A percentile compares a stretch with the other conserved stretches of the same genome.
These are phyloP conservation scores for Drosophila meridiana DNA, from an alignment of 2,888 invertebrate genomes.

Conservation along the genomic window DNA sequence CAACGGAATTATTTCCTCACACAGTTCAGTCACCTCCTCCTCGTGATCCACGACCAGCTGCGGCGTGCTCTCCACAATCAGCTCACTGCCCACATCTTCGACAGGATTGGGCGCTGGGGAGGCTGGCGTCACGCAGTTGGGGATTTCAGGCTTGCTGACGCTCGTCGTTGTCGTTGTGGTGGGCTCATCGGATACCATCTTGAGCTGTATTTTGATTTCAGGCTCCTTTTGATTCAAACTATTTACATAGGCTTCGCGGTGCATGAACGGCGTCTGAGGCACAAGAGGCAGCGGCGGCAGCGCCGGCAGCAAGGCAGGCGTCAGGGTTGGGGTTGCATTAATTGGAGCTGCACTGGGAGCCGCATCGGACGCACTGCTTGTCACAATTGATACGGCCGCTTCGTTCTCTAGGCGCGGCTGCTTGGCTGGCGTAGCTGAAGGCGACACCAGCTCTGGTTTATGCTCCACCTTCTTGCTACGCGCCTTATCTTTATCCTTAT, in stretches of 20 bases:
- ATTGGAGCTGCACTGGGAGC: slow-evolving; percentile 10
- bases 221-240: slow-evolving; percentile 84
- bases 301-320: slow-evolving; percentile 25
- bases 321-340: slow-evolving; percentile 1
- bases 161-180: slow-evolving; percentile 17
- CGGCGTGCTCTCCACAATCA: slow-evolving; percentile 71
- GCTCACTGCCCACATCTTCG: slow-evolving; percentile 62
- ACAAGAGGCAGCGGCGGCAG: slow-evolving; percentile 73
- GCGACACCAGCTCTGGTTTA: slow-evolving; percentile 36
- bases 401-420: slow-evolving; percentile 55
- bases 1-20: slow-evolving; percentile 68
- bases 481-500: slow-evolving; percentile 53
- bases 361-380: slow-evolving; percentile 6
- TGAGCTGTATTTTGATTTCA: slow-evolving; percentile 84
- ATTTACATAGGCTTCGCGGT: slow-evolving; percentile 82
- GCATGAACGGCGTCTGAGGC: slow-evolving; percentile 78
- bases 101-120: slow-evolving; percentile 54
- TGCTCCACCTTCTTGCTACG: slow-evolving; percentile 50
- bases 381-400: not conserved
- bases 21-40: slow-evolving; percentile 80
- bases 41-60: slow-evolving; percentile 83
- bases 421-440: slow-evolving; percentile 58
- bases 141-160: slow-evolving; percentile 46
- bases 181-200: slow-evolving; percentile 83
- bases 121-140: slow-evolving; percentile 7